A percentile compares a stretch with the other conserved stretches of the same genome.
phyloP scores from a whole-genome alignment of 1,140 invertebrate genomes.

The Cotesia chilonis region DNA sequence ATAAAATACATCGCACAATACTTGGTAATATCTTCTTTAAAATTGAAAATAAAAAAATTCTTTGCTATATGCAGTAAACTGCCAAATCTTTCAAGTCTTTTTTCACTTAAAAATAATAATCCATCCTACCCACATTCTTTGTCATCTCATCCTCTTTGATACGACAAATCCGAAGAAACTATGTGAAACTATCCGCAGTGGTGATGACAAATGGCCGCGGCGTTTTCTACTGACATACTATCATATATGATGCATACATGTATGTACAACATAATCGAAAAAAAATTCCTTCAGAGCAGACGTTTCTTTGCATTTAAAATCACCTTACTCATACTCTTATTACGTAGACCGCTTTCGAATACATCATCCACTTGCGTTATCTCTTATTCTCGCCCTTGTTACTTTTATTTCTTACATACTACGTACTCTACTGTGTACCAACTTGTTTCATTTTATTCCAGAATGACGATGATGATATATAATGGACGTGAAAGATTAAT shows the following conservation, averaged over 20 bases:
- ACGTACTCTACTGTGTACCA: neutral
- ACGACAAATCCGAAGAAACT: neutral
- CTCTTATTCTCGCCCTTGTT: slow-evolving; percentile 1
- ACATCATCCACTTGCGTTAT: slow-evolving; percentile 9
- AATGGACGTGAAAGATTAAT: no score
- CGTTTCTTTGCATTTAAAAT: neutral
- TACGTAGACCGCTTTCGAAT: neutral
- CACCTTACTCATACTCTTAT: no score
- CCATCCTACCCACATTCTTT: no score
- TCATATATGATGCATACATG: neutral
- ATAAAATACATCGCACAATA: no score
- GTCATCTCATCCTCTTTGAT: no score
- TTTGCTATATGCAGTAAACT: no score
- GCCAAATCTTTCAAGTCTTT: no score
- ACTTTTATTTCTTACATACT: slow-evolving; percentile 3
- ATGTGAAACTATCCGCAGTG: neutral
- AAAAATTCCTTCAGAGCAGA: neutral
- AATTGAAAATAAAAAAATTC: no score
- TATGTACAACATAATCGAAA: neutral
- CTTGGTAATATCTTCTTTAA: no score
- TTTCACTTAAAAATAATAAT: no score
- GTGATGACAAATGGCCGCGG: slow-evolving; percentile 10
- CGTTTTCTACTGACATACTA: neutral
- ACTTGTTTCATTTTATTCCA: no score
- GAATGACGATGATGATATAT: no score